Evolutionary conservation across 2,888 invertebrate species (phyloP), one percentile per base, ranked within the genome.

Genomic region (Ctenicera cuprea): DNA sequence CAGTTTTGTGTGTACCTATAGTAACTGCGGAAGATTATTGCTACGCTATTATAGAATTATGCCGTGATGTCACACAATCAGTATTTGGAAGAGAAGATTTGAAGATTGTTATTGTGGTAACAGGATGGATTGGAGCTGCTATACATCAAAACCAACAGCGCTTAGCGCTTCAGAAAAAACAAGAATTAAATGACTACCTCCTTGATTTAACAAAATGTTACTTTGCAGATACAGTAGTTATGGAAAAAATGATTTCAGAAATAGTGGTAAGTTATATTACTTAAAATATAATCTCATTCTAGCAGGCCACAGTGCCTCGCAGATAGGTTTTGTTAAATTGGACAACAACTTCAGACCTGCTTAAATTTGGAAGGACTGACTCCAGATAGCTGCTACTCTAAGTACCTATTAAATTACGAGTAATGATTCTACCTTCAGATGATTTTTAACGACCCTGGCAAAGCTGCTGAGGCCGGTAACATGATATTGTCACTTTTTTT

Each of bases 161-260:
- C 41, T 68, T 86, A 37, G 80, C 83, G 8, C 76, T 87, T 37
- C 85, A 87, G 72, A 85, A 85, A 68, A 85, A 87, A 76, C 86
- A 87, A 78, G 84, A 87, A 78, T 74, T 88, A 22, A 87, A 87
- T 77, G 85, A 87, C 63, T 86, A 85, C 71, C 80, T 88, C 0
- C 76, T 88, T 30, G 83, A 86, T 68, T 77, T 88, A 61, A 86
- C 85, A 12, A 84, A 86, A 76, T 85, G 84, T 61, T 91, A 90
- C 83, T 91, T 90, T 85, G 89, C 89, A 52, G 89, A 90, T 70
- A 86, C 87, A 1, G 89, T 90, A 0, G 86, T 88, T 4, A 86
- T 90, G 16, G 91, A 91, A 72, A 90, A 90, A 26, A 88, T 91
- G 88, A 88, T 91, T 0, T 89, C 89, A 37, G 91, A 91, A 82